Base-by-base conservation (phyloP, 2,888 invertebrate species). In the Bellardia pandia region DNA sequence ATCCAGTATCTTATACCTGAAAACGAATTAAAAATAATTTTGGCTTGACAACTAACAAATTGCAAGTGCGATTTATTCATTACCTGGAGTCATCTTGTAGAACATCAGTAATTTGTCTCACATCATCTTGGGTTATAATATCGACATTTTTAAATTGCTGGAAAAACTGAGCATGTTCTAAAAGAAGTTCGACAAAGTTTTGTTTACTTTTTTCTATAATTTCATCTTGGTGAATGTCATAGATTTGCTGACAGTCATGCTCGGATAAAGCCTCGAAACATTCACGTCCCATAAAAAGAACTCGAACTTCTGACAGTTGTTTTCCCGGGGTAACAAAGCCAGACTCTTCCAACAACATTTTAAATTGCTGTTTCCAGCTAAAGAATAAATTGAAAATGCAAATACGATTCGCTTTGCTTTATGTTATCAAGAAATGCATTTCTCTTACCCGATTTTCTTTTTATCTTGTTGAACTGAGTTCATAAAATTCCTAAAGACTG, bases 321-420 rank as follows among this genome's bases (percentile, higher is more conserved):
- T 98, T 98, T n/a, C 99, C 99, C 1, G 98, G 98, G 0, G 98
- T 98, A 45, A 99, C 98, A 93, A 98, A 98, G 2, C 98, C 97
- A 0, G 98, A 98, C 93, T 98, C 98, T 93, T 98, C 98, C 79
- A 99, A 94, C 30, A 99, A 95, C 91, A 97, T 96, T 93, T 98
- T 98, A 94, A 99, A 99, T 93, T 98, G 98, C 92, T 97, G 97
- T 93, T 98, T 97, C 96, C 98, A 97, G 94, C 98, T 98, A 93
- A 56, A 64, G 40, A 74, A 56, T 14, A n/a, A 48, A 68, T 56
- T 13, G 7, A 3, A 1, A 33, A 71, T 71, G 37, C 1, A 6
- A 14, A 9, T 48, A 14, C 30, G 14, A 14, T n/a, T 48, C 8
- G 45, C 13, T 0, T 51, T 14, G 7, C 9, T 56, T 23, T 9